Evolutionary conservation across 2,888 invertebrate genomes (phyloP).

Genomic region (Meteorus cinctellus): DNA sequence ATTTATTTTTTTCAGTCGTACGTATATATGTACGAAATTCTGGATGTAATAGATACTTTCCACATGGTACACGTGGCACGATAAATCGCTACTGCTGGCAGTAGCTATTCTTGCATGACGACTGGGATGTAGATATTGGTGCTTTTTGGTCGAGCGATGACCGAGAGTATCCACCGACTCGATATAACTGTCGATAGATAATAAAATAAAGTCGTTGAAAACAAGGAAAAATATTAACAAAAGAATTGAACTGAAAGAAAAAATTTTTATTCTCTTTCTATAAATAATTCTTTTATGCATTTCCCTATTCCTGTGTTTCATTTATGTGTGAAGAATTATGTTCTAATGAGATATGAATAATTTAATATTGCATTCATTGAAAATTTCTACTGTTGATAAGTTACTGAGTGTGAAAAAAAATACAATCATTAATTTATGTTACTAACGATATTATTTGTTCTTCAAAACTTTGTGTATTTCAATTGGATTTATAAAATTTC

Average conservation of each 20-base stretch:
- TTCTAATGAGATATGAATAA: too few relatives aligned
- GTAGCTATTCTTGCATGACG: constrained; percentile 27
- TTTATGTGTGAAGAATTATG: too few relatives aligned
- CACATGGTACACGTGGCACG: constrained; percentile 28
- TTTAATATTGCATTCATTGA: too few relatives aligned
- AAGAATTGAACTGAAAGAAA: background rate
- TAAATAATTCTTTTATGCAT: too few relatives aligned
- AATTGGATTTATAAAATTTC: too few relatives aligned
- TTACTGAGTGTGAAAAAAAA: too few relatives aligned
- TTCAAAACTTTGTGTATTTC: too few relatives aligned
- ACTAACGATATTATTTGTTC: too few relatives aligned
- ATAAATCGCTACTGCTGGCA: constrained; percentile 25
- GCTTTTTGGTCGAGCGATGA: constrained; percentile 25
- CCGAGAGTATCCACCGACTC: constrained; percentile 17
- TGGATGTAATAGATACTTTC: background rate
- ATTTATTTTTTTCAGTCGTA: background rate
- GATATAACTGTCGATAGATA: background rate
- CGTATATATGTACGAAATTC: background rate
- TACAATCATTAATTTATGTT: too few relatives aligned
- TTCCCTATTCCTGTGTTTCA: too few relatives aligned
- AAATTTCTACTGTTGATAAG: too few relatives aligned
- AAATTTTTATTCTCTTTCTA: too few relatives aligned
- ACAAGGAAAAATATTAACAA: background rate
- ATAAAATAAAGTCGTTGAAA: background rate
- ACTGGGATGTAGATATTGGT: constrained; percentile 6